Percentiles rank a stretch among this genome's conserved stretches.
Evolutionary conservation across 2,797 vertebrate genomes (phyloP).

Genomic region (Percopsis omiscomaycus): DNA sequence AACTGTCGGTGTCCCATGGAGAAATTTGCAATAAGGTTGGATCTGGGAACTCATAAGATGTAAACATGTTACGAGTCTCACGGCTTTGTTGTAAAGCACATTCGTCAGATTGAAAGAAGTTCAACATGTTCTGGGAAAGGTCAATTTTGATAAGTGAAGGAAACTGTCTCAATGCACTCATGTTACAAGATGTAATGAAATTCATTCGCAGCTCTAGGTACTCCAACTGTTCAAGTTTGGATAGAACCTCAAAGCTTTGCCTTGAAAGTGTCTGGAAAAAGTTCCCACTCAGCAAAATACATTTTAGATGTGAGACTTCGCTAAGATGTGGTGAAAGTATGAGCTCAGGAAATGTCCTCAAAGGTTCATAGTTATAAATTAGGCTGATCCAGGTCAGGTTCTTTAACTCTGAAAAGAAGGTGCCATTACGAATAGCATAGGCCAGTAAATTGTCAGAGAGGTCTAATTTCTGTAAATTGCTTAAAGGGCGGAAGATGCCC

Average conservation of each 20-base stretch:
- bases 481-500: constrained; percentile 65
- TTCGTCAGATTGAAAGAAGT: constrained; percentile 49
- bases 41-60: constrained; percentile 3
- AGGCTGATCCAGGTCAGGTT: constrained; percentile 74
- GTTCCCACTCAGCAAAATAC: constrained; percentile 76
- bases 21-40: constrained; percentile 15
- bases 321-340: constrained; percentile 67
- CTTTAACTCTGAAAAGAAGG: constrained; percentile 74
- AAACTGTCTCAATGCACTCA: constrained; percentile 61
- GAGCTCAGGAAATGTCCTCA: constrained; percentile 58
- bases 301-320: constrained; percentile 61
- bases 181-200: constrained; percentile 68
- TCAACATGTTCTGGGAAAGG: constrained; percentile 80
- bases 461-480: constrained; percentile 68
- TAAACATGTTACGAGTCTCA: constrained; percentile 35
- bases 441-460: constrained; percentile 81
- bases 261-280: constrained; percentile 74
- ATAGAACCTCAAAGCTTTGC: constrained; percentile 61
- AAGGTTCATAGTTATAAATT: constrained; percentile 79
- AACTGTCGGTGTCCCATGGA: constrained; percentile 3
- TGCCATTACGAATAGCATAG: constrained; percentile 70
- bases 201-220: constrained; percentile 78
- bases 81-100: constrained; percentile 6
- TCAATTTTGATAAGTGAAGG: constrained; percentile 62
- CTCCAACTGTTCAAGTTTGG: constrained; percentile 61